Evolutionary conservation across 2,113 vertebrate species (phyloP), one percentile per base, ranked within the genome.

Genomic region (Ciconia stormi): DNA sequence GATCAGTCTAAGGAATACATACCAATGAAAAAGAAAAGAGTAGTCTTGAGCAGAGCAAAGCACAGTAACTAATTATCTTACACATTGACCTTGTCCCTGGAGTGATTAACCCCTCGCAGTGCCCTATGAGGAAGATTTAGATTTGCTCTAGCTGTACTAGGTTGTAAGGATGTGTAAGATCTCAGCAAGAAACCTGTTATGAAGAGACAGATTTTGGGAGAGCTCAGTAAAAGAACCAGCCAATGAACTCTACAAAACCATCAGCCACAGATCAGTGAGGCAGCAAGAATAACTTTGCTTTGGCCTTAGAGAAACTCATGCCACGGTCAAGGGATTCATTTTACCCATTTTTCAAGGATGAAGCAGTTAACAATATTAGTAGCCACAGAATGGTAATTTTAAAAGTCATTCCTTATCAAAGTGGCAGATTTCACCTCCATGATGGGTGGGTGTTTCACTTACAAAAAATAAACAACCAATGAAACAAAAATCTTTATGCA

Each of bases 121-220:
- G 20, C 9, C 52, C 61, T 30, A 22, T 9, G 2, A 40, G 55
- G 18, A 86, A 87, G 55, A 36, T 5, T 38, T 9, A 38, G 38
- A 38, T 87, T 72, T 38, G 27, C 16, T 82, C 52, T 62, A 53
- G 49, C 46, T 62, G 40, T 29, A 29, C n/a, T 19, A 50, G 26
- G 27, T 11, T 72, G 15, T 47, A 34, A 2, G 3, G 46, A 73
- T 17, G 22, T 0, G 0, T 8, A 81, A 50, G 25, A 16, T 72
- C 40, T 82, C 71, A 65, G 22, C 23, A 76, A 85, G 30, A 72
- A 65, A 17, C 30, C 42, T 18, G 7, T n/a, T 76, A 49, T 0
- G 9, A 62, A 89, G 13, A 66, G 32, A 65, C 12, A 53, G 17
- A 17, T 71, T 79, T 87, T 32, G 22, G 61, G 3, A 61, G 19